Conservation (phyloP, 2,113 vertebrate genomes). For the Ranitomeya imitator region DNA sequence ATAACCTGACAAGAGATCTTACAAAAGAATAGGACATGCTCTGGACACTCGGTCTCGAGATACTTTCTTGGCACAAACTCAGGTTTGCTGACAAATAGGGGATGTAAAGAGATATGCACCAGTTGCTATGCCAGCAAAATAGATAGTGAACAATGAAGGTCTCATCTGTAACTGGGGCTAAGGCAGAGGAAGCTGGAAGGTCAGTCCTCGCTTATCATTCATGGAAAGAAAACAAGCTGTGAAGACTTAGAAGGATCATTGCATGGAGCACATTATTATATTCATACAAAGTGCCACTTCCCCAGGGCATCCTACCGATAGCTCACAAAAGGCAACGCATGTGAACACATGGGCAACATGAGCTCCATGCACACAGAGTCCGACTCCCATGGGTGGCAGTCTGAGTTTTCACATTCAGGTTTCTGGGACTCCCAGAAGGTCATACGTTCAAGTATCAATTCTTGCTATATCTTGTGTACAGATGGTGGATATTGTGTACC, state of each 20-base stretch:
- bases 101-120: slow-evolving; percentile 39
- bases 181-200: slow-evolving; percentile 36
- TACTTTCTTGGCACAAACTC: not conserved
- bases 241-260: slow-evolving; percentile 1
- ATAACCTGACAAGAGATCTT: not conserved
- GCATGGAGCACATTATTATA: not conserved
- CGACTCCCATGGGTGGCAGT: no score
- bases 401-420: no score
- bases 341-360: no score
- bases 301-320: not conserved
- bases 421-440: no score
- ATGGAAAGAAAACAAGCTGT: slow-evolving; percentile 44
- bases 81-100: slow-evolving; percentile 15
- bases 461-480: no score
- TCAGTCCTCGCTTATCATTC: slow-evolving; percentile 42
- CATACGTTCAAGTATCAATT: no score
- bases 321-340: no score
- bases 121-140: slow-evolving; percentile 28
- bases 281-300: not conserved
- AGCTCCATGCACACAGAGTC: not conserved
- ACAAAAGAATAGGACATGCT: not conserved
- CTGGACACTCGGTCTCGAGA: not conserved
- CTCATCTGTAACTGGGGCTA: slow-evolving; percentile 23
- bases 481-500: no score
- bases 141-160: slow-evolving; percentile 33